Percentiles rank a stretch among this genome's conserved stretches.
These are phyloP conservation scores for Rhadinocentrus ornatus DNA, from an alignment of 2,797 vertebrate species.

Conservation along the genomic window DNA sequence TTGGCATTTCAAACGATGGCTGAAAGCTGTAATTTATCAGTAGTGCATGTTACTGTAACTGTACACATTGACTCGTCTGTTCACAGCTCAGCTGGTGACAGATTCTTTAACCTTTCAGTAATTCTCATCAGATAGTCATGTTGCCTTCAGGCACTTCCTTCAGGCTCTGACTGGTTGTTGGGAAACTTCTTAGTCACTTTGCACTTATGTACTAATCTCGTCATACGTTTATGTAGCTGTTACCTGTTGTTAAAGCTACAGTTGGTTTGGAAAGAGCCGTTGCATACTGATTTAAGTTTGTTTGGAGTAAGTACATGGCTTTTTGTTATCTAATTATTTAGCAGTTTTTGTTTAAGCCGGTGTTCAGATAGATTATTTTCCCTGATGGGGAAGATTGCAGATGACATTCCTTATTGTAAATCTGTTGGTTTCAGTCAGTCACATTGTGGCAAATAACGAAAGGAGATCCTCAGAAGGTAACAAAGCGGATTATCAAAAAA, in stretches of 20 bases:
- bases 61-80: conserved; percentile 36
- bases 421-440: neutral
- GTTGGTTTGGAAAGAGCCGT: neutral
- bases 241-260: neutral
- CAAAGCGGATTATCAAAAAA: too few species aligned
- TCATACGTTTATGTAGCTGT: neutral
- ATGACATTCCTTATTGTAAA: neutral
- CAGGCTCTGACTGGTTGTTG: neutral
- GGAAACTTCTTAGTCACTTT: neutral
- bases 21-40: conserved; percentile 33
- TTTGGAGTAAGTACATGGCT: neutral
- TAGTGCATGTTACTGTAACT: conserved; percentile 19
- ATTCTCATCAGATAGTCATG: conserved; percentile 19
- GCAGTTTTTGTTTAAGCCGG: neutral
- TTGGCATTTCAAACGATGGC: conserved; percentile 4
- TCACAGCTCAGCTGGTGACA: conserved; percentile 41
- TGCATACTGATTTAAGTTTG: neutral
- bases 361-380: neutral
- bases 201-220: neutral
- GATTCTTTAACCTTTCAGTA: conserved; percentile 29
- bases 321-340: neutral
- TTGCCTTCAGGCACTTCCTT: conserved; percentile 27
- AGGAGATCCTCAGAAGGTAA: neutral
- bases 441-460: neutral
- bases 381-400: neutral